Evolutionary conservation across 2,797 vertebrate species (phyloP).

Genomic region (Tadarida brasiliensis): DNA sequence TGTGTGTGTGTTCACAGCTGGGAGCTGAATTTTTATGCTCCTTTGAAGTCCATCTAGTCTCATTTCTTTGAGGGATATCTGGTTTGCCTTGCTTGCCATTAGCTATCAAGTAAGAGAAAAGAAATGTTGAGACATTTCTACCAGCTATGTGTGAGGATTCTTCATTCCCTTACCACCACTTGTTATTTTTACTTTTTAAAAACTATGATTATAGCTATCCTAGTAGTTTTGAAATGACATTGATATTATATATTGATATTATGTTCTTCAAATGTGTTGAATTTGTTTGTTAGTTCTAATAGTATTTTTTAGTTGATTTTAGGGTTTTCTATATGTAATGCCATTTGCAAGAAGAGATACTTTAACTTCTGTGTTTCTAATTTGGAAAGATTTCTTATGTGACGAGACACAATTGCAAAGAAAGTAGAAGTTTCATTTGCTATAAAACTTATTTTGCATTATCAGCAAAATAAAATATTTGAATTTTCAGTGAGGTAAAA

Average conservation of each 20-base stretch:
- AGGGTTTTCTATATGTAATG: background rate
- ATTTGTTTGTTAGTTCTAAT: background rate
- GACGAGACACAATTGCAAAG: background rate
- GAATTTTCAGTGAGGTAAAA: background rate
- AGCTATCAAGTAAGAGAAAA: background rate
- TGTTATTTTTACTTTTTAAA: background rate
- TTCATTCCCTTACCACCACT: background rate
- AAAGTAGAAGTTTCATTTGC: background rate
- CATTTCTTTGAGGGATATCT: background rate
- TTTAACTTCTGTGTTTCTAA: background rate
- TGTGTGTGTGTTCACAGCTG: background rate
- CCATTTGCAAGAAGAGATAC: background rate
- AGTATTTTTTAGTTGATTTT: background rate
- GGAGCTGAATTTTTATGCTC: background rate
- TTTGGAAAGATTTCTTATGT: background rate
- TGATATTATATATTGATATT: too few species aligned
- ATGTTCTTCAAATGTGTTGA: background rate
- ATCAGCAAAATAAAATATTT: constrained; percentile 5
- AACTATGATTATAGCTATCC: background rate
- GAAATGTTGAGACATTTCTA: background rate
- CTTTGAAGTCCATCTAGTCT: background rate
- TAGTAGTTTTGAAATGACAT: too few species aligned
- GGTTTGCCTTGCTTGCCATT: background rate
- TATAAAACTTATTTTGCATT: background rate
- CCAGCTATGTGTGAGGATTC: background rate